These are phyloP conservation scores for Porites australiensis DNA, from an alignment of 64 coral and sea anemone species.

Conservation along the genomic window DNA sequence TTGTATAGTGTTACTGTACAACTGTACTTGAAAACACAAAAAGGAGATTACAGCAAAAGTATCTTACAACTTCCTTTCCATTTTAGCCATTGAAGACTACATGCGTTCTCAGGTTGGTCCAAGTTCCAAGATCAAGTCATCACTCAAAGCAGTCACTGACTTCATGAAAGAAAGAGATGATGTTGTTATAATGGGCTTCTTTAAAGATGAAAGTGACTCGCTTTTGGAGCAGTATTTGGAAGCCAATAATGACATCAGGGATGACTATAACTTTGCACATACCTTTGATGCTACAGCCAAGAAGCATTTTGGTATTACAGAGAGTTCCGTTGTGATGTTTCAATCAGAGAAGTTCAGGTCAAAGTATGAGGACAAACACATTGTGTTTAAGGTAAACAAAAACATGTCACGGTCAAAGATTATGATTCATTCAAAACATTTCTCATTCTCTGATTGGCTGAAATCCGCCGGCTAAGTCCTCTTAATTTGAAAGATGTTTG, in stretches of 20 bases:
- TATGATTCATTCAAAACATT: no score
- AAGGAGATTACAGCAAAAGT: not conserved
- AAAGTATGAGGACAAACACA: constrained; percentile 92
- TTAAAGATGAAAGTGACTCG: constrained; percentile 85
- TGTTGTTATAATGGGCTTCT: constrained; percentile 93
- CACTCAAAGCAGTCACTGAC: constrained; percentile 88
- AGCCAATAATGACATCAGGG: constrained; percentile 95
- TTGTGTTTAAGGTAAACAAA: constrained; percentile 85
- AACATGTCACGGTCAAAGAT: not conserved
- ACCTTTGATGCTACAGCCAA: constrained; percentile 91
- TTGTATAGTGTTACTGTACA: no score
- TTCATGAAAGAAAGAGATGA: constrained; percentile 96
- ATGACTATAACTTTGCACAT: constrained; percentile 94
- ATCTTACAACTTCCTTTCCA: not conserved
- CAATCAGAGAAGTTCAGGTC: constrained; percentile 94
- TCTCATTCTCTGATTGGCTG: no score
- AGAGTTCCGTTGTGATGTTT: constrained; percentile 92
- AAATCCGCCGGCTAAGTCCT: no score
- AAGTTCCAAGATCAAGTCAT: constrained; percentile 83
- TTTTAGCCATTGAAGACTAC: constrained; percentile 83
- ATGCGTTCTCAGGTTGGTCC: constrained; percentile 93
- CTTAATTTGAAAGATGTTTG: no score
- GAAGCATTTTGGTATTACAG: constrained; percentile 83
- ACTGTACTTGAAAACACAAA: no score
- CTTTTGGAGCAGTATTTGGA: constrained; percentile 87